Conservation (phyloP, 1,140 invertebrate species). For the Pachypeltis micranthus region DNA sequence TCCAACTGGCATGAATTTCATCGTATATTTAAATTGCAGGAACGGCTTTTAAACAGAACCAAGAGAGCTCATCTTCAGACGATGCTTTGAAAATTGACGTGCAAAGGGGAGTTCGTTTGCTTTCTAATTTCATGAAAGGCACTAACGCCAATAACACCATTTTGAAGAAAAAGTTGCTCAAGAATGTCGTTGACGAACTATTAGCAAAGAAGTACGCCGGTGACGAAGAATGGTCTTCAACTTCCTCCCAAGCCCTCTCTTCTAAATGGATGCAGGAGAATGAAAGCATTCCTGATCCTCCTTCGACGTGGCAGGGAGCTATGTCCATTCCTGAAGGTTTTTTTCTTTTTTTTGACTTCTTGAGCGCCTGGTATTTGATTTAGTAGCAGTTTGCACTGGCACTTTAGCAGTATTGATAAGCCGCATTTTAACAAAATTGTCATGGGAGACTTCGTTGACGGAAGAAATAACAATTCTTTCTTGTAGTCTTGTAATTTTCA, state of each 20-base stretch:
- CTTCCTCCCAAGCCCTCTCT: too few relatives aligned
- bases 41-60: too few relatives aligned
- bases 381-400: too few relatives aligned
- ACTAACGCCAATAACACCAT: conserved; percentile 17
- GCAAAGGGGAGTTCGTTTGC: conserved; percentile 36
- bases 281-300: neutral
- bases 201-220: conserved; percentile 26
- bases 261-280: neutral
- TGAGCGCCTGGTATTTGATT: too few relatives aligned
- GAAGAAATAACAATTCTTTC: too few relatives aligned
- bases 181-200: conserved; percentile 37
- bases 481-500: too few relatives aligned
- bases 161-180: conserved; percentile 31
- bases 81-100: conserved; percentile 36
- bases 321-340: neutral
- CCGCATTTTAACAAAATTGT: too few relatives aligned
- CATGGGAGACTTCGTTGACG: too few relatives aligned
- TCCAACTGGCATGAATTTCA: too few relatives aligned
- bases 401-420: too few relatives aligned
- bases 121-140: conserved; percentile 36
- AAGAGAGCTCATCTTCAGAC: conserved; percentile 30
- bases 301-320: neutral
- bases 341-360: too few relatives aligned
- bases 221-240: neutral
- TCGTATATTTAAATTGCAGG: too few relatives aligned